Conservation (phyloP, 2,888 invertebrate genomes). For the Noctua comes region DNA sequence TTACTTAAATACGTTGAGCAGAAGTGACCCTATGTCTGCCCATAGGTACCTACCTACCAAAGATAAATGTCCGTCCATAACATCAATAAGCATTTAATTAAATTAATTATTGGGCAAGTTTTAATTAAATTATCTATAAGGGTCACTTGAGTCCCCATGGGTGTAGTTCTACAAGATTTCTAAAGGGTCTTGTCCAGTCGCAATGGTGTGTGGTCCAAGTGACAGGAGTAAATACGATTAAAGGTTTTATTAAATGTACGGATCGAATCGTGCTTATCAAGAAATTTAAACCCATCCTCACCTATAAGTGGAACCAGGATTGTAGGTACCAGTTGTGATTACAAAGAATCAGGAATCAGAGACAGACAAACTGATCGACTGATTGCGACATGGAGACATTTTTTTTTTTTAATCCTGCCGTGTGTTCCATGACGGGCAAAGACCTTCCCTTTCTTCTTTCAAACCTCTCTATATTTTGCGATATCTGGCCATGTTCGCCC, state of each 20-base stretch:
- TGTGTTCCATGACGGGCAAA: neutral
- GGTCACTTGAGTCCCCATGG: conserved; percentile 60
- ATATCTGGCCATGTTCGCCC: neutral
- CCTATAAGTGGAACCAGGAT: no score
- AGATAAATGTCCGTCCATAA: conserved; percentile 6
- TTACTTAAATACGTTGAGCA: neutral
- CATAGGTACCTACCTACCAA: neutral
- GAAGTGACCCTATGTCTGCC: neutral
- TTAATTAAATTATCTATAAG: conserved; percentile 61
- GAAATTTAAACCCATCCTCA: neutral
- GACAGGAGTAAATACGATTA: neutral
- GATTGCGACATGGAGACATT: neutral
- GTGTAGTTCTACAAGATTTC: conserved; percentile 72
- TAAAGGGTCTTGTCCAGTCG: conserved; percentile 61
- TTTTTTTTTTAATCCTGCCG: no score
- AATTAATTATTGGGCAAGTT: conserved; percentile 56
- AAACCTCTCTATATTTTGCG: neutral
- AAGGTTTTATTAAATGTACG: neutral
- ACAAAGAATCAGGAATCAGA: neutral
- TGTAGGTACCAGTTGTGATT: neutral
- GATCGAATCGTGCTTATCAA: neutral
- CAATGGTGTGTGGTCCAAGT: conserved; percentile 52
- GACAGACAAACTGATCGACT: neutral
- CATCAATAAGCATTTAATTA: conserved; percentile 51
- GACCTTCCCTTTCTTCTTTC: neutral